Evolutionary conservation across 2,888 invertebrate genomes (phyloP), one percentile per base, ranked within the genome.

Genomic region (Lobophora halterata): DNA sequence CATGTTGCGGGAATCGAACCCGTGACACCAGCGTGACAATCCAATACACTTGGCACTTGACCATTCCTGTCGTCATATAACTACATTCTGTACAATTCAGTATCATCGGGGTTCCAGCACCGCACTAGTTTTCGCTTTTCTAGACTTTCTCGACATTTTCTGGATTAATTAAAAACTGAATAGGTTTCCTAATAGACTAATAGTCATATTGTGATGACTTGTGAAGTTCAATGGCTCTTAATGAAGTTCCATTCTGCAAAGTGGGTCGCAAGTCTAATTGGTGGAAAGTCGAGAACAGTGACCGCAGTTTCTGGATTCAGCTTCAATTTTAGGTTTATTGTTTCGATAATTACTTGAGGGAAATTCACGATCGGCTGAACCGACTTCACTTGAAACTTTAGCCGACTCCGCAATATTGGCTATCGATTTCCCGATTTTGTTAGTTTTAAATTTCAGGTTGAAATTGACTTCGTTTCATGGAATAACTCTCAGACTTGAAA

Each of bases 311-410:
- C 65, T 65, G 71, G 64, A 67, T 63, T 39, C 68, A 73, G 77
- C 76, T 71, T 75, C 71, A 83, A 82, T 83, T 85, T 81, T 74
- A 79, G 72, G 70, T 81, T 82, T 79, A 85, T 86, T 85, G 85
- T 86, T 80, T 80, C 77, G 65, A 76, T 83, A 85, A 86, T 83
- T 83, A 76, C 80, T 82, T 73, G 56, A 67, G 72, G 73, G 68
- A 74, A 73, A 72, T 73, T 65, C 58, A 51, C 62, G 65, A 60
- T 51, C 63, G 61, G 55, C 69, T 65, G 42, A 51, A 55, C 57
- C 54, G 58, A 68, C 57, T 70, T 65, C 62, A 56, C 61, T 66
- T 61, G 51, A 67, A 77, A 74, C 65, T 78, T 72, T 59, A 50
- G 39, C 61, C 40, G 21, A 34, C 18, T 42, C 26, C 7, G 21